These are phyloP conservation scores for Micropoecilia bifurca DNA, from an alignment of 2,797 vertebrate genomes.

Conservation along the genomic window DNA sequence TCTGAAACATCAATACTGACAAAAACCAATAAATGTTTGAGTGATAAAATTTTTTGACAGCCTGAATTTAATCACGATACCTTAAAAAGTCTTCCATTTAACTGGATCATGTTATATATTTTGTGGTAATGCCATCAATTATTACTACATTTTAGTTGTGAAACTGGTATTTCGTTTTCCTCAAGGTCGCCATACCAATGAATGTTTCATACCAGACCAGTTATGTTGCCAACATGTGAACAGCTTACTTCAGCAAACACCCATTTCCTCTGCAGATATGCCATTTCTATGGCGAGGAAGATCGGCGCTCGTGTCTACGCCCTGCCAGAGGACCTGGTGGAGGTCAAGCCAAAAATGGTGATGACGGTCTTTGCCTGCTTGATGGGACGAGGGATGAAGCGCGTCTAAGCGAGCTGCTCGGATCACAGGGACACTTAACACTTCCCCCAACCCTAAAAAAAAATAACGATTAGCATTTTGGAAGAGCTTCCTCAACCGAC, in stretches of 20 bases:
- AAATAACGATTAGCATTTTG: conserved; percentile 75
- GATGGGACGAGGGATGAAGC: conserved; percentile 98
- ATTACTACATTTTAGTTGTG: not conserved
- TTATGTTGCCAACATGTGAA: not conserved
- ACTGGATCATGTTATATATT: not conserved
- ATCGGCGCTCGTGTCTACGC: conserved; percentile 96
- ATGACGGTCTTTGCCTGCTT: conserved; percentile 99
- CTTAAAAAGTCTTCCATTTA: not conserved
- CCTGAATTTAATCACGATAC: not conserved
- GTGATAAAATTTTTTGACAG: not conserved
- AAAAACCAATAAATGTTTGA: not conserved
- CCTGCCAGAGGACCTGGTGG: conserved; percentile 95
- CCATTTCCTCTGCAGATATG: conserved; percentile 82
- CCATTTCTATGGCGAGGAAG: conserved; percentile 96
- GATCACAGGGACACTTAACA: conserved; percentile 50
- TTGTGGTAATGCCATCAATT: not conserved
- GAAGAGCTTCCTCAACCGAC: conserved; percentile 76
- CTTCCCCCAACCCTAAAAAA: conserved; percentile 43
- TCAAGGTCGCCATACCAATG: not conserved
- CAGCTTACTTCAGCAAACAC: not conserved
- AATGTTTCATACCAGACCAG: not conserved
- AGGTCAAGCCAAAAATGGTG: conserved; percentile 99
- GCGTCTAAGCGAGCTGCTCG: conserved; percentile 77
- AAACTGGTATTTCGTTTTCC: not conserved
- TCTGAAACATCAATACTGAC: not conserved